Evolutionary conservation across 2,113 vertebrate species (phyloP).

Genomic region (Bolborhynchus lineola): DNA sequence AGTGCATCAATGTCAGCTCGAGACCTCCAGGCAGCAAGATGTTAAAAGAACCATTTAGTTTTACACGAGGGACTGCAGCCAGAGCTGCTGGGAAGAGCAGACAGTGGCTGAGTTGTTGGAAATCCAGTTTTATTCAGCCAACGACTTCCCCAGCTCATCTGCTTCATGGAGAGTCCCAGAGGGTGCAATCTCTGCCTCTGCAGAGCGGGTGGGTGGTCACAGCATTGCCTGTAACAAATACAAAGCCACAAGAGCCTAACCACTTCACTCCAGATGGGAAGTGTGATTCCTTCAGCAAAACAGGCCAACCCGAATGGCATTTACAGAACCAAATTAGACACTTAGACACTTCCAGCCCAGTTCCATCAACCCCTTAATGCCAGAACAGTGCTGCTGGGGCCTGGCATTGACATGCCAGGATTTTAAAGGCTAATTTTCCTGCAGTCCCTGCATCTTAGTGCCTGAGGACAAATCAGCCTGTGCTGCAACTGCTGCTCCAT

Average conservation of each 20-base stretch:
- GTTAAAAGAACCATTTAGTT: neutral
- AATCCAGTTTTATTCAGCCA: neutral
- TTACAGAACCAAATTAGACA: neutral
- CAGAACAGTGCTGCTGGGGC: neutral
- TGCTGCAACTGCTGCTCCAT: neutral
- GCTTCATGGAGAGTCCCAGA: neutral
- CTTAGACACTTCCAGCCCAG: neutral
- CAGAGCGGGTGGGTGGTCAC: neutral
- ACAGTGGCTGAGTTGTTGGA: neutral
- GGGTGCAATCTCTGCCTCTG: neutral
- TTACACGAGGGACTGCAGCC: neutral
- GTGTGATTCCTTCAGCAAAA: neutral
- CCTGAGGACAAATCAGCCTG: neutral
- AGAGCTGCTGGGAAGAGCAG: constrained; percentile 16
- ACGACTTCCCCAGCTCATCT: neutral
- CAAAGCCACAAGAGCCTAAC: neutral
- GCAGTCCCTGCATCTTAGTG: neutral
- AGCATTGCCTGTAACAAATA: neutral
- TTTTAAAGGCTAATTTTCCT: neutral
- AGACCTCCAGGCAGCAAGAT: neutral
- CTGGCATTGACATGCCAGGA: neutral
- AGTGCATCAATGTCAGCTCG: neutral
- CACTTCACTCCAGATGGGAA: neutral
- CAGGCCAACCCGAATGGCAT: neutral
- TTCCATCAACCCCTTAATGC: neutral